Evolutionary conservation across 2,888 invertebrate genomes (phyloP), one percentile per base, ranked within the genome.

Genomic region (Morpho achilles): DNA sequence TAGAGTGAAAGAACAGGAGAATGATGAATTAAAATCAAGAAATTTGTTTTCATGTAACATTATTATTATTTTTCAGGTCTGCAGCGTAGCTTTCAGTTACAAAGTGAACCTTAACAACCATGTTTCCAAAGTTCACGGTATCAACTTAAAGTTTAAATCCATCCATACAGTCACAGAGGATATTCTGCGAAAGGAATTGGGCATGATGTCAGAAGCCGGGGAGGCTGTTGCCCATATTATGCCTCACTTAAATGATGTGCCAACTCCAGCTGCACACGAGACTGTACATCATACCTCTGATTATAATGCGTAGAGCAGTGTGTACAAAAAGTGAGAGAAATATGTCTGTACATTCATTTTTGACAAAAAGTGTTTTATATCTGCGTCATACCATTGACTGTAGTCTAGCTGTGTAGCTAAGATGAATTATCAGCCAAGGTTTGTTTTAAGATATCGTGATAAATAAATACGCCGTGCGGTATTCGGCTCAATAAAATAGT

Each of bases 31-130:
- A 32, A 0, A 32, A 5, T 32, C 32, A 32, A 32, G 32, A 32
- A 32, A 32, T n/a, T 7, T 16, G 32, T 5, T 42, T 4, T 7
- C 7, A 39, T 9, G n/a, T 45, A 7, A 16, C 6, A 52, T 32
- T 32, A 42, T 16, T 23, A 23, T n/a, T 4, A n/a, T 23, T 41
- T 56, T 56, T 48, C 80, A 91, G 91, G 87, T 91, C 32, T 91
- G 91, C 77, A 88, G 85, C 62, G 87, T 91, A 0, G 85, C 90
- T 7, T 91, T 91, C 70, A 89, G 91, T 67, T 91, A 91, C 71
- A 91, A 91, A 66, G 91, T 91, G 64, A 91, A 91, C 63, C 67
- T 91, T 10, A 91, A 91, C 73, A 91, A 91, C 68, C 91, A 91
- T 64, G 91, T 90, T 56, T 80, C 72, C 60, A 91, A 91, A 69